Base-by-base conservation (phyloP, 2,797 vertebrate species). In the Parotocinclus haroldoi region DNA sequence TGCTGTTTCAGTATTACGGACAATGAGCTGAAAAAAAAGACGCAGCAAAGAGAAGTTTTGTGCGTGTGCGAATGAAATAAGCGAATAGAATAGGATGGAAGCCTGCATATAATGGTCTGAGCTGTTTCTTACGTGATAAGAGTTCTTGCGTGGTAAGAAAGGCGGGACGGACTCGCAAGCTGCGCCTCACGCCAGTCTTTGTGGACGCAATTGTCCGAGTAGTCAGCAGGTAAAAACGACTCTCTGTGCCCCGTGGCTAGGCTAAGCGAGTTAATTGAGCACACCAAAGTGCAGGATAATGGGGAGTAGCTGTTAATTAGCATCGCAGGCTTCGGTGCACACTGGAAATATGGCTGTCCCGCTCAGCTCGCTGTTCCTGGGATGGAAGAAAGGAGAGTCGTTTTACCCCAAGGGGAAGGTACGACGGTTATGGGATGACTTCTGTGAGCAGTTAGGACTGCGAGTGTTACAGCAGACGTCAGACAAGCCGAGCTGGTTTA, bases 241-340 rank as follows among this genome's bases (percentile, higher is more conserved):
- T 46, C n/a, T 66, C 18, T 0, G 11, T 51, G 44, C 55, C 37
- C 17, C 2, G 18, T 58, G 17, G 18, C 55, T 58, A 58, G 37
- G 18, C 48, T 58, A 51, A 49, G 50, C 17, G 36, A 66, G 38
- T 62, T 65, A 48, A 65, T 71, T 59, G 49, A 65, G 56, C 50
- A 36, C 66, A 58, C 19, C n/a, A 19, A 45, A 36, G 39, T 36
- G n/a, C 61, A 46, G 14, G 16, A 19, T 51, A 59, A 40, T 71
- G 36, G 16, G 18, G 27, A 44, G 37, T 39, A 39, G 56, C 16
- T 39, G 10, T 58, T 52, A 55, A 38, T 64, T 52, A 58, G 9
- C 48, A 12, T 7, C 8, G 19, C 7, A 59, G 16, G 16, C 16
- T 71, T 65, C 16, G 44, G 49, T 39, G 36, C 13, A 59, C 45